A percentile compares a stretch with the other conserved stretches of the same genome.
Evolutionary conservation across 2,113 vertebrate species (phyloP).

Genomic region (Sialia sialis): DNA sequence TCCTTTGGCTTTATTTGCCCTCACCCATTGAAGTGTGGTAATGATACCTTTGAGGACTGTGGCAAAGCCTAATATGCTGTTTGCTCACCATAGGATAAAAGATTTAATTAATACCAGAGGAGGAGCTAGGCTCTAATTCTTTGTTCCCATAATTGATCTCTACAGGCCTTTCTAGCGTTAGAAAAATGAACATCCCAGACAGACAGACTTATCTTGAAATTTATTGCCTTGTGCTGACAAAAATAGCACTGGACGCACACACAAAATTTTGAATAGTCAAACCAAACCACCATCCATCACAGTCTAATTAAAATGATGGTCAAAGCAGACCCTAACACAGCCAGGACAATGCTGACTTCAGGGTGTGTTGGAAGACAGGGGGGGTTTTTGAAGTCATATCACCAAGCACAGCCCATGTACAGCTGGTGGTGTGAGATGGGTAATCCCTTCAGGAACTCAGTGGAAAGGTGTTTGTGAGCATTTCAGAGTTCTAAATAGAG

Average conservation of each 20-base stretch:
- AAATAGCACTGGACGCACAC: neutral
- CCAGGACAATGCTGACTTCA: neutral
- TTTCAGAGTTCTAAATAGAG: neutral
- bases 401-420: fast-evolving
- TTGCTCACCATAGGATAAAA: neutral
- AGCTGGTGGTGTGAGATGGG: neutral
- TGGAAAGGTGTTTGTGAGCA: neutral
- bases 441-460: neutral
- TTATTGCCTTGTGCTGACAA: neutral
- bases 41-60: neutral
- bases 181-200: neutral
- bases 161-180: neutral
- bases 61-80: neutral
- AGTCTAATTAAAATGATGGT: neutral
- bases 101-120: neutral
- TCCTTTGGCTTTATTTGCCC: neutral
- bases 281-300: neutral
- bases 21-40: neutral
- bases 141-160: neutral
- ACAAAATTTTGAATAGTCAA: neutral
- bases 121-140: neutral
- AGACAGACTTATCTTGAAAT: neutral
- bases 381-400: neutral
- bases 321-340: neutral
- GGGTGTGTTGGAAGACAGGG: neutral